phyloP scores from a whole-genome alignment of 2,113 vertebrate species.

The Garra rufa region DNA sequence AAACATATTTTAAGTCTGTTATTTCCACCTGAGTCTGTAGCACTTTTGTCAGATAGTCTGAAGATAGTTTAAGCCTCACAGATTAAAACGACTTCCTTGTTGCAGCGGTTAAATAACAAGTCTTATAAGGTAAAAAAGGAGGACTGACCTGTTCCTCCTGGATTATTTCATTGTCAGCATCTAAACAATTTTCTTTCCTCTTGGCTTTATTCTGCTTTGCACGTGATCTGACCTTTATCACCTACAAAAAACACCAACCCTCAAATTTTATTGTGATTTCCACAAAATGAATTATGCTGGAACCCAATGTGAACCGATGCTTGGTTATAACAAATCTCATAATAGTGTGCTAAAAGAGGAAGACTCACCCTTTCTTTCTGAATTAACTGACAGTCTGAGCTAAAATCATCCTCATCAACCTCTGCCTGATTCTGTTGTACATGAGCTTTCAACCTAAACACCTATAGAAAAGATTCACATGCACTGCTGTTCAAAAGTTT shows the following conservation, averaged over 20 bases:
- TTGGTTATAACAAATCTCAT: background rate
- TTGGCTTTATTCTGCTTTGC: too few relatives aligned
- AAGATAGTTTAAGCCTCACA: background rate
- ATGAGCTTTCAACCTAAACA: background rate
- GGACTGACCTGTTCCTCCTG: background rate
- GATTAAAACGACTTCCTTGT: background rate
- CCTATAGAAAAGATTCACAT: constrained; percentile 15
- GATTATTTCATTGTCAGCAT: background rate
- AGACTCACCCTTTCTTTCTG: background rate
- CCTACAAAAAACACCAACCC: background rate
- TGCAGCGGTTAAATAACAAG: too few relatives aligned
- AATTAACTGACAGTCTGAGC: background rate
- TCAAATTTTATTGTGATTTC: background rate
- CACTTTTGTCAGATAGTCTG: background rate
- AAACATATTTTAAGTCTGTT: background rate
- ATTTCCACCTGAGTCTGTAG: background rate
- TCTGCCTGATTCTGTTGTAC: background rate
- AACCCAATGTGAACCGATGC: background rate
- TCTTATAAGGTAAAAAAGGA: background rate
- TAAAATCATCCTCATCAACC: background rate
- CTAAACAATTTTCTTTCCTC: background rate
- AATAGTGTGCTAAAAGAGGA: background rate
- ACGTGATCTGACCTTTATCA: background rate
- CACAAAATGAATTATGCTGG: background rate
- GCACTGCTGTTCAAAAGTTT: too few relatives aligned